These are phyloP conservation scores for Echinarachnius parma DNA, from an alignment of 53 echinoderm and acorn worm species.

Conservation along the genomic window DNA sequence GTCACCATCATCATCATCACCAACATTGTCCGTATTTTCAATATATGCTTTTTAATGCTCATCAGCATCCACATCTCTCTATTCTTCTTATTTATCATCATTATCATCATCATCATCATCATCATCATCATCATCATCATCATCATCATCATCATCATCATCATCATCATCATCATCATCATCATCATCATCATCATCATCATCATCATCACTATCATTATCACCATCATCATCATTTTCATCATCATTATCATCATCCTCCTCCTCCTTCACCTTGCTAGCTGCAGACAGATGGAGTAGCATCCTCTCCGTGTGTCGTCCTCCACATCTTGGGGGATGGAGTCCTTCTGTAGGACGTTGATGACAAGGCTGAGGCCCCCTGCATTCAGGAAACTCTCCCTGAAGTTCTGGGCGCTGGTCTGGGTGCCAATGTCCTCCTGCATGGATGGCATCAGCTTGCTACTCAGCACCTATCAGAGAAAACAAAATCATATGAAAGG, in stretches of 20 bases:
- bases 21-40: too few species aligned
- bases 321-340: slow-evolving; percentile 89
- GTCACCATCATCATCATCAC: neutral
- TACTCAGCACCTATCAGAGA: slow-evolving; percentile 74
- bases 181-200: slow-evolving; percentile 24
- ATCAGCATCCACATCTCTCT: too few species aligned
- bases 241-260: slow-evolving; percentile 8
- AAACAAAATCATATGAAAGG: too few species aligned
- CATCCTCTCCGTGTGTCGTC: slow-evolving; percentile 88
- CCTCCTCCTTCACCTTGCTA: slow-evolving; percentile 73
- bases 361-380: slow-evolving; percentile 90
- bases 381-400: slow-evolving; percentile 90
- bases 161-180: slow-evolving; percentile 18
- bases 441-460: slow-evolving; percentile 83
- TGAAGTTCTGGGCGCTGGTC: slow-evolving; percentile 76
- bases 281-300: slow-evolving; percentile 91
- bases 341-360: slow-evolving; percentile 92
- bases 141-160: slow-evolving; percentile 9
- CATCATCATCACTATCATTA: slow-evolving; percentile 25
- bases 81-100: too few species aligned
- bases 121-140: slow-evolving; percentile 2
- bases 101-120: neutral
- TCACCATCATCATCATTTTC: slow-evolving; percentile 6
- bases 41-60: too few species aligned
- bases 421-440: slow-evolving; percentile 86